A percentile compares a stretch with the other conserved stretches of the same genome.
phyloP scores from a whole-genome alignment of 2,888 invertebrate species.

The Hirtodrosophila alboralis region DNA sequence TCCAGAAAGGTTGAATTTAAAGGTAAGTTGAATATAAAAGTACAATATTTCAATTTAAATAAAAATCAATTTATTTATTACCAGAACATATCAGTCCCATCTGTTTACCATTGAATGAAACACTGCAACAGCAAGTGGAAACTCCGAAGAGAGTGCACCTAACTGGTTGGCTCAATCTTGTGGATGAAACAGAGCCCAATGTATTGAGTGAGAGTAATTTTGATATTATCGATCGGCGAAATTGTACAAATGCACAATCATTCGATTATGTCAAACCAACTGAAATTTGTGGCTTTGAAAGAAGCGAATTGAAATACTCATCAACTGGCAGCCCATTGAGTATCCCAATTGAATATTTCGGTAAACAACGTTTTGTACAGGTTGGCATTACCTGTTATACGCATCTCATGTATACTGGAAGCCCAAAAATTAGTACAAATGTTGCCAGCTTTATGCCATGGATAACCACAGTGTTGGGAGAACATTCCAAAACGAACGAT shows the following conservation, averaged over 20 bases:
- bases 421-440: not conserved
- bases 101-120: constrained; percentile 26
- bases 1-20: constrained; percentile 10
- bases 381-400: constrained; percentile 8
- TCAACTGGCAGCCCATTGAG: constrained; percentile 21
- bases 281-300: constrained; percentile 4
- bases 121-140: constrained; percentile 5
- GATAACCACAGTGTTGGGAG: constrained; percentile 20
- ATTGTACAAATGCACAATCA: no score
- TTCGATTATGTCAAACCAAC: not conserved
- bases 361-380: constrained; percentile 19
- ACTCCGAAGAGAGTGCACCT: not conserved
- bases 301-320: not conserved
- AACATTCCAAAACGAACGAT: no score
- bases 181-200: not conserved
- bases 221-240: not conserved
- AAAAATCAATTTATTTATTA: not conserved
- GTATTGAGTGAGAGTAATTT: constrained; percentile 1
- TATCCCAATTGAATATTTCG: constrained; percentile 3
- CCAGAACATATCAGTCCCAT: constrained; percentile 27
- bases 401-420: accelerated
- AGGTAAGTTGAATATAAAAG: constrained; percentile 3
- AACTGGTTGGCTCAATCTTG: constrained; percentile 10
- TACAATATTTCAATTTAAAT: no score
- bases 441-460: constrained; percentile 16